A percentile compares a stretch with the other conserved stretches of the same genome.
These are phyloP conservation scores for Stylophora pistillata DNA, from an alignment of 64 coral and sea anemone species.

Conservation along the genomic window DNA sequence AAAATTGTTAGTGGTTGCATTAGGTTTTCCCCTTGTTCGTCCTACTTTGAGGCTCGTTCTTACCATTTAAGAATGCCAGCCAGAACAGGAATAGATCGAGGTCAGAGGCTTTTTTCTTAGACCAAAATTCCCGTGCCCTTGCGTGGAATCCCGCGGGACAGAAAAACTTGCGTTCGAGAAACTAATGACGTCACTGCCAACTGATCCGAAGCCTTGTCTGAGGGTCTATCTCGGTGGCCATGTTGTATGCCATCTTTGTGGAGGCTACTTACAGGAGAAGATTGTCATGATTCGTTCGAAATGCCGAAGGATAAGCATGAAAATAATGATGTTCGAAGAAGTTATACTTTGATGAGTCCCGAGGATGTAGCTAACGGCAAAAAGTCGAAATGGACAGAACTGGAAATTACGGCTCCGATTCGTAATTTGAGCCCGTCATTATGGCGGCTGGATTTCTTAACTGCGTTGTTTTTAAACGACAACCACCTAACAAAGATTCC, in stretches of 20 bases:
- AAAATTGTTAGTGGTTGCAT: no score
- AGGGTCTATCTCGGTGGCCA: conserved; percentile 79
- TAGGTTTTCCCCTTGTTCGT: no score
- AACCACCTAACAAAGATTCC: conserved; percentile 97
- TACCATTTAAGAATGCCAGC: no score
- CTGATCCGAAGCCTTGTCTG: conserved; percentile 48
- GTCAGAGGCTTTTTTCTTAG: not conserved
- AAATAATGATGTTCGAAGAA: conserved; percentile 93
- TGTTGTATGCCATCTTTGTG: conserved; percentile 85
- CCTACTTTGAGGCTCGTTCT: no score
- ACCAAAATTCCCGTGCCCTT: not conserved
- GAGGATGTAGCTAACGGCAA: conserved; percentile 95
- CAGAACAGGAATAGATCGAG: no score
- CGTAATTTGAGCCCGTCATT: conserved; percentile 98
- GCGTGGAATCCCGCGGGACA: not conserved
- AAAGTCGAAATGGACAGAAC: conserved; percentile 95
- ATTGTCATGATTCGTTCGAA: conserved; percentile 82
- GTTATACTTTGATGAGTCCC: conserved; percentile 85
- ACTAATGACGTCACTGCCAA: conserved; percentile 25
- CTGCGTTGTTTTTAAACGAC: conserved; percentile 94
- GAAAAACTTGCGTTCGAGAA: not conserved
- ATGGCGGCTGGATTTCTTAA: conserved; percentile 97
- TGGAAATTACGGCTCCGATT: conserved; percentile 95
- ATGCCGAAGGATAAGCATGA: conserved; percentile 98
- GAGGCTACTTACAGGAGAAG: conserved; percentile 70